Base-by-base conservation (phyloP, 2,113 vertebrate species). In the Hypomesus transpacificus region DNA sequence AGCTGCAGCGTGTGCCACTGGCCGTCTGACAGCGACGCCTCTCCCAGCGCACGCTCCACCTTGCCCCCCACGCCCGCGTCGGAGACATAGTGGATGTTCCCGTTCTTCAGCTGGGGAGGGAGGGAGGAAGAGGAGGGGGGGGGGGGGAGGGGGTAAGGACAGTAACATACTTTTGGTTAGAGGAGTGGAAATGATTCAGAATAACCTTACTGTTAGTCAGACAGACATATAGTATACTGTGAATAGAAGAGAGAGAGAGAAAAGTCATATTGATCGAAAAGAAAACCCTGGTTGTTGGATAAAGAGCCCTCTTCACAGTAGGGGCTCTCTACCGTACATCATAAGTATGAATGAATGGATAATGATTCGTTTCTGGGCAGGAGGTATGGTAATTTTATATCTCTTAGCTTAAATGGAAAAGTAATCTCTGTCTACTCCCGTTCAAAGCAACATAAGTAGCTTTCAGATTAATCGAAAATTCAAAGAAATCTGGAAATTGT, bases 1-100 rank as follows among this genome's bases (percentile, higher is more conserved):
- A 98, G 84, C 4, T 89, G 82, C 0, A 99, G 86, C 0, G 91
- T 94, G 78, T 99, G 97, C 97, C 97, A 99, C 69, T 93, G 94
- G 3, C 97, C 95, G 22, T 99, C 97, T 0, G 96, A 92, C 22
- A 95, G 50, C 2, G 90, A 90, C 0, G 88, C 81, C 2, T 98
- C 97, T 0, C 91, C 90, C 60, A 97, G 86, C 1, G 89, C 94
- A 53, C 97, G 91, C 72, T 99, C 97, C 87, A 98, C 97, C 58
- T 97, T 98, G 14, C 96, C 97, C 1, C 90, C 93, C 1, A 95
- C 87, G 17, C 97, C 97, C 0, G 95, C 94, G 0, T 98, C 97
- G 0, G 97, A 99, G 2, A 93, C 71, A 57, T 97, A 99, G 78
- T 96, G 95, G 24, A 98, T 71, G 87, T 94, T 95, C 16, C 97